phyloP scores from a whole-genome alignment of 2,113 vertebrate genomes.

The Lontra canadensis region DNA sequence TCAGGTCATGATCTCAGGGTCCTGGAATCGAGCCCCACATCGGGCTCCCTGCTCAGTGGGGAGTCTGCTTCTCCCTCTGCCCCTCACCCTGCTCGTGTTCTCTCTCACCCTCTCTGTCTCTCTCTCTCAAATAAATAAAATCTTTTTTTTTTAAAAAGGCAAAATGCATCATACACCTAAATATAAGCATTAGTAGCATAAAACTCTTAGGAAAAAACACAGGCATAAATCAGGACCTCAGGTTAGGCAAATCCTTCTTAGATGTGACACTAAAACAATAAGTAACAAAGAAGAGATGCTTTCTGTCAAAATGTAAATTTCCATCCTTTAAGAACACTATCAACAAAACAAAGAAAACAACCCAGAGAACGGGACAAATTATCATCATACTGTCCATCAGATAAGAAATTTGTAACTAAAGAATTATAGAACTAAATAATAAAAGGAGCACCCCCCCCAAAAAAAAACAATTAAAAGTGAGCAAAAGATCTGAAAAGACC shows the following conservation, averaged over 20 bases:
- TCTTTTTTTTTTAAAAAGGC: background rate
- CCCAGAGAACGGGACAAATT: background rate
- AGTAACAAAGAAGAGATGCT: background rate
- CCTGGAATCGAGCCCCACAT: background rate
- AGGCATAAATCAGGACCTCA: background rate
- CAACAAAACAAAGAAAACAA: background rate
- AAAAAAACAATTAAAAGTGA: background rate
- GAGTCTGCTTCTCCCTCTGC: background rate
- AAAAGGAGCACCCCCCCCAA: background rate
- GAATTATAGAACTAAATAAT: background rate
- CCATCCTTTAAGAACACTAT: background rate
- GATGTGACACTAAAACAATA: background rate
- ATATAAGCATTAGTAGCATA: background rate
- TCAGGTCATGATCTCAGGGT: background rate
- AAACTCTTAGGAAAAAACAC: background rate
- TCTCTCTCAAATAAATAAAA: background rate
- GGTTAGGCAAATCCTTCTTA: background rate
- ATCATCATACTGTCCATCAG: background rate
- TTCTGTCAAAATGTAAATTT: background rate
- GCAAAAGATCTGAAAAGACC: background rate
- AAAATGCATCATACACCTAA: background rate
- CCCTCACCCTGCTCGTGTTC: background rate
- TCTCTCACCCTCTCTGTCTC: background rate
- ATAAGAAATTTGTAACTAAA: background rate
- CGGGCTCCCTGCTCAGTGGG: background rate